Percentiles rank a stretch among this genome's conserved stretches.
phyloP scores from a whole-genome alignment of 2,888 invertebrate species.

The Chamaedrilus cognettii region DNA sequence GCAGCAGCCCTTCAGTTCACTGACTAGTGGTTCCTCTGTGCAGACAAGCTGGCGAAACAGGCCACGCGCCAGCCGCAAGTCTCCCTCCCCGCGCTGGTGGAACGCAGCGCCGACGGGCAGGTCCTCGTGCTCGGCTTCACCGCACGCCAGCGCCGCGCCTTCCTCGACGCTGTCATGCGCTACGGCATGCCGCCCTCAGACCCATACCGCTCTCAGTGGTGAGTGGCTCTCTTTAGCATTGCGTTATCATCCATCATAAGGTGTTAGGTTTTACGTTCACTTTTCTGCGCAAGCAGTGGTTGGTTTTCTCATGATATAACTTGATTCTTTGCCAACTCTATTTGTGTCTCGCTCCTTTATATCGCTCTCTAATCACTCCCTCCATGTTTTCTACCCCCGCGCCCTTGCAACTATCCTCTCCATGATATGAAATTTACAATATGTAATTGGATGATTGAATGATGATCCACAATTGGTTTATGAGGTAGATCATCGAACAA shows the following conservation, averaged over 20 bases:
- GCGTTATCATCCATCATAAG: neutral
- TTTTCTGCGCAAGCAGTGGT: neutral
- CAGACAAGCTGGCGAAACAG: neutral
- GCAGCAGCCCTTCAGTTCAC: too few relatives aligned
- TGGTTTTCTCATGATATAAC: neutral
- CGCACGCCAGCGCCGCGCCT: constrained; percentile 39
- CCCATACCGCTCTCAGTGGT: constrained; percentile 40
- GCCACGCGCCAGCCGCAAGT: constrained; percentile 21
- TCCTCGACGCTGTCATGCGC: constrained; percentile 41
- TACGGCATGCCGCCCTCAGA: constrained; percentile 42
- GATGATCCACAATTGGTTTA: too few relatives aligned
- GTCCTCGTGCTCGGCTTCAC: constrained; percentile 41
- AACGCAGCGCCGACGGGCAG: constrained; percentile 35
- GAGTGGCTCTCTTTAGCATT: constrained; percentile 1
- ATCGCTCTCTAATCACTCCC: too few relatives aligned
- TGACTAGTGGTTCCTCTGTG: too few relatives aligned
- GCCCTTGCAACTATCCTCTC: too few relatives aligned
- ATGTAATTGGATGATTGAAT: too few relatives aligned
- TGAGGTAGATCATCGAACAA: too few relatives aligned
- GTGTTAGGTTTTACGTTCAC: neutral
- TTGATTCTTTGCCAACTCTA: too few relatives aligned
- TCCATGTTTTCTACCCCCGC: too few relatives aligned
- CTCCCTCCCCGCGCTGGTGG: constrained; percentile 37
- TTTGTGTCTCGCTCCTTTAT: too few relatives aligned
- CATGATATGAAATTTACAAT: too few relatives aligned